These are phyloP conservation scores for Setipinna tenuifilis DNA, from an alignment of 2,797 vertebrate species.

Conservation along the genomic window DNA sequence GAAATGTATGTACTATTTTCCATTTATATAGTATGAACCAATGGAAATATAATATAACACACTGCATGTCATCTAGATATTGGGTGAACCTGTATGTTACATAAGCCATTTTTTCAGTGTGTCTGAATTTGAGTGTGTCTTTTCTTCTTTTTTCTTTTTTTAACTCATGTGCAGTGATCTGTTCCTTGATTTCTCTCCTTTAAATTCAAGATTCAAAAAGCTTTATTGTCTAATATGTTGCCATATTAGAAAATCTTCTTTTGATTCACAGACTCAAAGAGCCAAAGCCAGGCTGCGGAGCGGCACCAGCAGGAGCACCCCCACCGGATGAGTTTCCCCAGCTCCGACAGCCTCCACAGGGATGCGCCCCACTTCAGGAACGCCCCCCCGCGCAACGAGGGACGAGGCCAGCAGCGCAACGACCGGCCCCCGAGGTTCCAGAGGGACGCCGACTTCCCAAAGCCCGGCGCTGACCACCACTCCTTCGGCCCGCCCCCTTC, in stretches of 20 bases:
- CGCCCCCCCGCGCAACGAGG: constrained; percentile 79
- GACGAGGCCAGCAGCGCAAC: constrained; percentile 81
- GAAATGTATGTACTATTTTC: too few relatives aligned
- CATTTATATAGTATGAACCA: too few relatives aligned
- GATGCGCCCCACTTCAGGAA: constrained; percentile 78
- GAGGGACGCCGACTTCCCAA: constrained; percentile 85
- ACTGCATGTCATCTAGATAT: not conserved
- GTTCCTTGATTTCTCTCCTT: not conserved
- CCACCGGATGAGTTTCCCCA: constrained; percentile 72
- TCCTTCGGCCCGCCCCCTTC: constrained; percentile 58
- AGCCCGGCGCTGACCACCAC: constrained; percentile 80
- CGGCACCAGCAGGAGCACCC: constrained; percentile 75
- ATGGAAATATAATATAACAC: too few relatives aligned
- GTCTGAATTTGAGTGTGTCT: not conserved
- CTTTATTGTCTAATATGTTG: too few relatives aligned
- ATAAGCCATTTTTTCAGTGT: not conserved
- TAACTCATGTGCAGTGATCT: not conserved
- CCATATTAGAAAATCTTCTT: too few relatives aligned
- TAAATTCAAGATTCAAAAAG: too few relatives aligned
- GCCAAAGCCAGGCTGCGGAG: constrained; percentile 67
- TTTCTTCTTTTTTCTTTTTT: too few relatives aligned
- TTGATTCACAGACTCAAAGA: constrained; percentile 88
- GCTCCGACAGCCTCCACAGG: constrained; percentile 81
- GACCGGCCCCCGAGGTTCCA: constrained; percentile 95
- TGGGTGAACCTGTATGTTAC: not conserved